Percentiles rank a stretch among this genome's conserved stretches.
phyloP scores from a whole-genome alignment of 2,113 vertebrate species.

The Ailuropoda melanoleuca region DNA sequence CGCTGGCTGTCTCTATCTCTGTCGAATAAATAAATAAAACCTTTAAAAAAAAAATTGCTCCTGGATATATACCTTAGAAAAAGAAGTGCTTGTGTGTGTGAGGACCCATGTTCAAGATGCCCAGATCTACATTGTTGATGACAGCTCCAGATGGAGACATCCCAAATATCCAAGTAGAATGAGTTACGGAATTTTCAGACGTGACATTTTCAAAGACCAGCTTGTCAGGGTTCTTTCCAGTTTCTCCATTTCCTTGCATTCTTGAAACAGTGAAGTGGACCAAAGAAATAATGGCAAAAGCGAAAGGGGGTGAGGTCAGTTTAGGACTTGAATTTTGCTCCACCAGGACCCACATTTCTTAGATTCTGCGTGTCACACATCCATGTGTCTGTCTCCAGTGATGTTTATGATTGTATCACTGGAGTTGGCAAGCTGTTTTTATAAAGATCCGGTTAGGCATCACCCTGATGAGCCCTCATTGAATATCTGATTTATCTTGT shows the following conservation, averaged over 20 bases:
- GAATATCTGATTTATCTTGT: background rate
- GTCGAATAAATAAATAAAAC: too few relatives aligned
- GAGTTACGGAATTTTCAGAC: background rate
- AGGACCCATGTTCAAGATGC: background rate
- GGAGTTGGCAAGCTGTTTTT: background rate
- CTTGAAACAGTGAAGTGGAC: background rate
- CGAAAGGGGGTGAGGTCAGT: background rate
- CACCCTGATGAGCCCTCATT: background rate
- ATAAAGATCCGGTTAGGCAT: background rate
- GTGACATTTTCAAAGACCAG: background rate
- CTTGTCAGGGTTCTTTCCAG: background rate
- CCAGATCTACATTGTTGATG: background rate
- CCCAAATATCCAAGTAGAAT: background rate
- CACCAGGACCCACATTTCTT: background rate
- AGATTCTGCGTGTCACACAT: background rate
- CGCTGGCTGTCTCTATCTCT: too few relatives aligned
- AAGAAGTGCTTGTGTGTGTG: background rate
- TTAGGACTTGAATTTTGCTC: background rate
- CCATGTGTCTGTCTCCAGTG: background rate
- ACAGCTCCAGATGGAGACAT: background rate
- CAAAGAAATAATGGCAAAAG: background rate
- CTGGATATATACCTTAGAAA: background rate
- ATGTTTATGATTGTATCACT: background rate
- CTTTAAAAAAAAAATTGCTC: conserved; percentile 25
- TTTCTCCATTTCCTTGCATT: background rate